Evolutionary conservation across 2,797 vertebrate genomes (phyloP).

Genomic region (Karalla daura): DNA sequence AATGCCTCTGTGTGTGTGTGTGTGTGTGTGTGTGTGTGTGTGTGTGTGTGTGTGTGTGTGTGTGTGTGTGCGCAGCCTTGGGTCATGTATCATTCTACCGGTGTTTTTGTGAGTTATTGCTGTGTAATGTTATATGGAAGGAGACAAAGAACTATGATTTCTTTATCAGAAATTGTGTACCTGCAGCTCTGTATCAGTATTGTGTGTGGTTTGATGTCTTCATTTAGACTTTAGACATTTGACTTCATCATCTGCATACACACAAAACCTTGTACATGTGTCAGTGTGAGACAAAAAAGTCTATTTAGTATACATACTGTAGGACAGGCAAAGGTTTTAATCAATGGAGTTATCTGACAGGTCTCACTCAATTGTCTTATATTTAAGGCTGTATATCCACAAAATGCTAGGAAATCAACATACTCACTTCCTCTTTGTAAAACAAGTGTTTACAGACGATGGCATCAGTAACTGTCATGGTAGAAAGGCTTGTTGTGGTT

Average conservation of each 20-base stretch:
- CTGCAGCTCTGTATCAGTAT: not conserved
- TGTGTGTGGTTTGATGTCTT: not conserved
- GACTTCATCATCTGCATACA: not conserved
- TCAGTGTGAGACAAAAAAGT: no score
- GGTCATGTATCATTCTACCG: not conserved
- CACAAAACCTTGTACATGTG: no score
- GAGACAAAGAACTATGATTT: not conserved
- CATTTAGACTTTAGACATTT: not conserved
- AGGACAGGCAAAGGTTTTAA: no score
- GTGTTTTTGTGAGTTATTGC: not conserved
- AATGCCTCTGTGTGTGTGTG: not conserved
- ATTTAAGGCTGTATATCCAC: no score
- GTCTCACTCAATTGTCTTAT: no score
- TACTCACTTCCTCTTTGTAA: not conserved
- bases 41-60: not conserved
- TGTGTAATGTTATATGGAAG: not conserved
- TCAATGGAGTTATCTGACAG: no score
- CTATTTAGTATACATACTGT: no score
- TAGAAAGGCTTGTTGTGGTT: not conserved
- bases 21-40: constrained; percentile 4
- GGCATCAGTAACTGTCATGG: not conserved
- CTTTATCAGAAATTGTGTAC: not conserved
- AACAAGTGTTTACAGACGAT: not conserved
- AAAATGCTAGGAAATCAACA: not conserved
- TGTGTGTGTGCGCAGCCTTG: not conserved